These are phyloP conservation scores for Eulemur albifrons DNA, from an alignment of 2,797 vertebrate species.

Conservation along the genomic window DNA sequence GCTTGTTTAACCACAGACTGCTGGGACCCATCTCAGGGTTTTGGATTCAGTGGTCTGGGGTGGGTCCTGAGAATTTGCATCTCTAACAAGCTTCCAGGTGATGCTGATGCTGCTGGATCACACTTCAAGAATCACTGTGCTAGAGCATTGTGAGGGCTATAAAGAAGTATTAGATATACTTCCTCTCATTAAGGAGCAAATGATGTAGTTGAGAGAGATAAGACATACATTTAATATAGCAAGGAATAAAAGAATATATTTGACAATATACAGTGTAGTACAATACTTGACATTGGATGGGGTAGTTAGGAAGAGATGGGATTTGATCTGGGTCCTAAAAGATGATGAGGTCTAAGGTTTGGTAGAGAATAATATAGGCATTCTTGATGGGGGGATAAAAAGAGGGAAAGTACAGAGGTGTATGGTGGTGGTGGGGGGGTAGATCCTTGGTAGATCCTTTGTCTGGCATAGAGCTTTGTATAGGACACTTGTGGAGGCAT, in stretches of 20 bases:
- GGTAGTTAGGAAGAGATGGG: not conserved
- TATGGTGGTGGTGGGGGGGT: not conserved
- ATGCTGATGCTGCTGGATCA: not conserved
- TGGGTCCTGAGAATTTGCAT: slow-evolving; percentile 7
- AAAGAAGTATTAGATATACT: not conserved
- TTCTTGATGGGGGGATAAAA: slow-evolving; percentile 16
- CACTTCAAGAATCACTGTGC: not conserved
- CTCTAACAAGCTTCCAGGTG: not conserved
- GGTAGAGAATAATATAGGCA: not conserved
- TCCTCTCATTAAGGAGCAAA: not conserved
- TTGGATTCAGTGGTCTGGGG: slow-evolving; percentile 20
- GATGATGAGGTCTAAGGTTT: not conserved
- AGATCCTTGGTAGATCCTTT: not conserved
- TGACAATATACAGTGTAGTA: not conserved
- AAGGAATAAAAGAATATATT: not conserved
- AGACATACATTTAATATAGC: not conserved
- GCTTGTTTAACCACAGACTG: not conserved
- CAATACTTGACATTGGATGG: not conserved
- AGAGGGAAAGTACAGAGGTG: not conserved
- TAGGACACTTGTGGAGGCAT: not conserved
- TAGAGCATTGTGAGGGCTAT: not conserved
- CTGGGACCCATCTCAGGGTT: not conserved
- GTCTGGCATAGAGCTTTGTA: not conserved
- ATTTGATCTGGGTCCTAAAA: slow-evolving; percentile 14
- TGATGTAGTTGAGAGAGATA: not conserved